Base-by-base conservation (phyloP, 1,140 invertebrate species). In the Drosophila sechellia region DNA sequence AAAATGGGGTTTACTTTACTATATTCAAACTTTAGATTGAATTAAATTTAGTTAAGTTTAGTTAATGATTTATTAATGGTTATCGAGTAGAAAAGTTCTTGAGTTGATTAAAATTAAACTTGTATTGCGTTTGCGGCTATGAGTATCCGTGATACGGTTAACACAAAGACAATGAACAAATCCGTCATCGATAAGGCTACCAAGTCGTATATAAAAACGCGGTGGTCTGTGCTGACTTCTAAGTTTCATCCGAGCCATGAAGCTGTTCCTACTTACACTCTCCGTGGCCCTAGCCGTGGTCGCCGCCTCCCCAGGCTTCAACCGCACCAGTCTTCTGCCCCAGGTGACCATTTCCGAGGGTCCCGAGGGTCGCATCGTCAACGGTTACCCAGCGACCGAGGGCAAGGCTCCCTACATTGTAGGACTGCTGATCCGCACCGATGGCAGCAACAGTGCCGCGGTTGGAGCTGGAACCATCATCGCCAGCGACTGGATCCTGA, bases 401-500 rank as follows among this genome's bases (percentile, higher is more conserved):
- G 93, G 93, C 1, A 92, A 94, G 79, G 93, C 93, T 48, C 93
- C 94, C 5, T 93, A 93, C 59, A 93, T 94, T 63, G 93, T 92
- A 4, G 90, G 91, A 1, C 75, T 94, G 5, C 39, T 58, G 3
- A 71, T 94, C 57, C 73, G 90, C 27, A 90, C 58, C 0, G 40
- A 60, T 13, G 92, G 92, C 1, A 66, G 64, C 42, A 81, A 92
- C 59, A 11, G 17, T 0, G 17, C 42, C 6, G 60, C 52, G 15
- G 53, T 93, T 60, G 83, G 95, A 65, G 95, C 94, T 2, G 95
- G 94, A 5, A 93, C 93, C 17, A 81, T 95, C 37, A 93, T 95
- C 20, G 92, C 86, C 54, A 73, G 90, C 50, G 61, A 90, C 15
- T 94, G 93, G 93, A 85, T 95, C 0, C 68, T 95, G 39, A 94